phyloP scores from a whole-genome alignment of 2,888 invertebrate species.

The Frankliniella intonsa region DNA sequence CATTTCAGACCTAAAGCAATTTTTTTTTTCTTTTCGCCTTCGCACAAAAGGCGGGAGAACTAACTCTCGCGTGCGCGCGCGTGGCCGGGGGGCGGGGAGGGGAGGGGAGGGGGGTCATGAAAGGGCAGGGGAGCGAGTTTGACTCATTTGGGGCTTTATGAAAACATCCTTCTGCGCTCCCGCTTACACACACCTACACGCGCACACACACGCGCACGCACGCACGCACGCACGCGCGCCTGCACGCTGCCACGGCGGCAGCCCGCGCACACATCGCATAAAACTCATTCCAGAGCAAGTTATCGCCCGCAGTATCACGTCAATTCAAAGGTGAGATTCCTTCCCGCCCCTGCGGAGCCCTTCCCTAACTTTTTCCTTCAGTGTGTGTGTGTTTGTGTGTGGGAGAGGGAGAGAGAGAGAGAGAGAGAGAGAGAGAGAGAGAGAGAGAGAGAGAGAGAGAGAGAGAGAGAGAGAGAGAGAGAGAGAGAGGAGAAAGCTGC shows the following conservation, averaged over 20 bases:
- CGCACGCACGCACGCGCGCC: too few relatives aligned
- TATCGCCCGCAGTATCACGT: background rate
- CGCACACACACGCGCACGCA: background rate
- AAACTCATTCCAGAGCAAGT: background rate
- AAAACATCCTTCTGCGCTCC: background rate
- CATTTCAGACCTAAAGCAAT: too few relatives aligned
- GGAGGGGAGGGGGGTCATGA: too few relatives aligned
- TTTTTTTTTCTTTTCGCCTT: too few relatives aligned
- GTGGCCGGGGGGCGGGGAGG: background rate
- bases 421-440: background rate
- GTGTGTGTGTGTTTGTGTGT: too few relatives aligned
- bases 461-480: background rate
- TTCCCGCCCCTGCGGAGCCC: background rate
- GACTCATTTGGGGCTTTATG: background rate
- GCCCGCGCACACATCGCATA: background rate
- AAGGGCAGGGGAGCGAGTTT: background rate
- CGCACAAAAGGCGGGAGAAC: too few relatives aligned
- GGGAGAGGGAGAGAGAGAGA: background rate
- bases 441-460: conserved; percentile 1
- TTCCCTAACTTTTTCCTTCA: background rate
- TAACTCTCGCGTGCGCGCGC: too few relatives aligned
- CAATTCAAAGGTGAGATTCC: background rate
- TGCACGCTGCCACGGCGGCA: background rate
- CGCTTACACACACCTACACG: background rate
- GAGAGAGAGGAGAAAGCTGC: background rate